Evolutionary conservation across 2,888 invertebrate genomes (phyloP).

Genomic region (Cancer borealis): DNA sequence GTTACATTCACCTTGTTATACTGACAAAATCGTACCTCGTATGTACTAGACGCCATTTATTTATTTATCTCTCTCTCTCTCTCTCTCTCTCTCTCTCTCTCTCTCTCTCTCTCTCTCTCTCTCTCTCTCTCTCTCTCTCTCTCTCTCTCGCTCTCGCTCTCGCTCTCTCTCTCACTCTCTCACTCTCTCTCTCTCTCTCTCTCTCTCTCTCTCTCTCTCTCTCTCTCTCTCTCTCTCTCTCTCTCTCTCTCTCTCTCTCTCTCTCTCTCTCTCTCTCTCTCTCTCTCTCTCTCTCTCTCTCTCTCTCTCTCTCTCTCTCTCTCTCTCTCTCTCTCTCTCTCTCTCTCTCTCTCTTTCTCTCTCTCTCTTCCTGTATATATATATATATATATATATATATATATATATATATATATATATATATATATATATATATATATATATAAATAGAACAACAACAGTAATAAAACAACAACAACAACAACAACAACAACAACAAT

Average conservation of each 20-base stretch:
- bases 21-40: not conserved
- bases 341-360: not conserved
- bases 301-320: too few species aligned
- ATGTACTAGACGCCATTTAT: not conserved
- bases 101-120: constrained; percentile 20
- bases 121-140: constrained; percentile 20
- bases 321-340: too few species aligned
- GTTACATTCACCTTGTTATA: not conserved
- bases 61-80: too few species aligned
- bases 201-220: too few species aligned
- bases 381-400: constrained; percentile 36
- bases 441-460: not conserved
- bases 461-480: not conserved
- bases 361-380: not conserved
- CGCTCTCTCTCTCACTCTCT: not conserved
- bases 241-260: too few species aligned
- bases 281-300: too few species aligned
- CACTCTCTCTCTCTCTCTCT: too few species aligned
- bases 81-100: not conserved
- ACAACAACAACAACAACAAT: not conserved
- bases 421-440: not conserved
- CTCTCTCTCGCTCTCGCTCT: not conserved
- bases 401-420: constrained; percentile 27
- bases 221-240: too few species aligned
- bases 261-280: too few species aligned